Evolutionary conservation across 2,797 vertebrate genomes (phyloP).

Genomic region (Phylloscopus collybita): DNA sequence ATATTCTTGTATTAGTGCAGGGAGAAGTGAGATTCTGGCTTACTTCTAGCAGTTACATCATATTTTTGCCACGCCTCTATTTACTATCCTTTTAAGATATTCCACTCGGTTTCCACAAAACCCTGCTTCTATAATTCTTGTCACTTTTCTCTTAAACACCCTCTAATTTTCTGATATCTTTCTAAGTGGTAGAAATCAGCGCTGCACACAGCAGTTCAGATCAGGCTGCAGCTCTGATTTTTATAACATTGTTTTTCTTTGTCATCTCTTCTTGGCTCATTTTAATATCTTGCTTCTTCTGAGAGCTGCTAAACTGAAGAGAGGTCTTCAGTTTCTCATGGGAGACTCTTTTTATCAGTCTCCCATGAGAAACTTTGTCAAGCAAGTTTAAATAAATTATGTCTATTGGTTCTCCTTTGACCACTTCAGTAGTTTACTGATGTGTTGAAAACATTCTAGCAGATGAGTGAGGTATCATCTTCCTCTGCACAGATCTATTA

Average conservation of each 20-base stretch:
- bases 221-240: background rate
- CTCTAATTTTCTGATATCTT: background rate
- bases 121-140: background rate
- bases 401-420: background rate
- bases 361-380: background rate
- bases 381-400: background rate
- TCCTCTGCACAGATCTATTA: background rate
- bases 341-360: background rate
- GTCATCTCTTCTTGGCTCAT: background rate
- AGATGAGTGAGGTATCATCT: background rate
- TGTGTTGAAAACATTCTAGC: background rate
- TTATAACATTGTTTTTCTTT: background rate
- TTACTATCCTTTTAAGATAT: background rate
- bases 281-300: constrained; percentile 6
- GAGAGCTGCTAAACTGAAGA: background rate
- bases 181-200: background rate
- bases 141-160: background rate
- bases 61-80: background rate
- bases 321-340: background rate
- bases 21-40: background rate
- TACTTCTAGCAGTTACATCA: background rate
- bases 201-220: background rate
- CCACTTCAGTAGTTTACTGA: background rate
- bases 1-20: background rate
- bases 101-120: background rate